phyloP scores from a whole-genome alignment of 2,113 vertebrate genomes.

The Bos indicus region DNA sequence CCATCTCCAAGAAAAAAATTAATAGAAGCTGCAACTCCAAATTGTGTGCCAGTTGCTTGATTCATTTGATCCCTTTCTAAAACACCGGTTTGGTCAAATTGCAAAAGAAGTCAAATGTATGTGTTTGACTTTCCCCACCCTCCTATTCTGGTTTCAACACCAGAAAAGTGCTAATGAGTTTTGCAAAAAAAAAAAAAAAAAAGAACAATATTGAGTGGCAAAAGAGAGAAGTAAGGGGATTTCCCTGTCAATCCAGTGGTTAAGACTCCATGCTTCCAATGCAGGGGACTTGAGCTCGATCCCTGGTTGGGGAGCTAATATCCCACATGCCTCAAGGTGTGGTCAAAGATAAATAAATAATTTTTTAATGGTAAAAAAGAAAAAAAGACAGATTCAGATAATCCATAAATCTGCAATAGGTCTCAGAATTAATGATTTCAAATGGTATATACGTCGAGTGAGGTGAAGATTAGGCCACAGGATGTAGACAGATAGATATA shows the following conservation, averaged over 20 bases:
- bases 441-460: background rate
- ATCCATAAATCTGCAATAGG: background rate
- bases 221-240: background rate
- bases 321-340: background rate
- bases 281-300: background rate
- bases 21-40: background rate
- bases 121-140: background rate
- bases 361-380: background rate
- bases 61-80: background rate
- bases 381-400: background rate
- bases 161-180: background rate
- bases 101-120: background rate
- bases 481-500: background rate
- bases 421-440: conserved; percentile 13
- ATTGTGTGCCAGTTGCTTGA: background rate
- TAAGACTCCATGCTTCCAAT: background rate
- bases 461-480: background rate
- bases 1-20: background rate
- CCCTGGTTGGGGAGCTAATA: background rate
- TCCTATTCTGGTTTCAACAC: background rate
- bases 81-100: background rate
- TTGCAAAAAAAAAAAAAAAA: background rate
- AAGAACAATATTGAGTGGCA: background rate
- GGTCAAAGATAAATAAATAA: background rate
- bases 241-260: background rate